These are phyloP conservation scores for Delichon dasypus DNA, from an alignment of 2,797 vertebrate genomes.

Conservation along the genomic window DNA sequence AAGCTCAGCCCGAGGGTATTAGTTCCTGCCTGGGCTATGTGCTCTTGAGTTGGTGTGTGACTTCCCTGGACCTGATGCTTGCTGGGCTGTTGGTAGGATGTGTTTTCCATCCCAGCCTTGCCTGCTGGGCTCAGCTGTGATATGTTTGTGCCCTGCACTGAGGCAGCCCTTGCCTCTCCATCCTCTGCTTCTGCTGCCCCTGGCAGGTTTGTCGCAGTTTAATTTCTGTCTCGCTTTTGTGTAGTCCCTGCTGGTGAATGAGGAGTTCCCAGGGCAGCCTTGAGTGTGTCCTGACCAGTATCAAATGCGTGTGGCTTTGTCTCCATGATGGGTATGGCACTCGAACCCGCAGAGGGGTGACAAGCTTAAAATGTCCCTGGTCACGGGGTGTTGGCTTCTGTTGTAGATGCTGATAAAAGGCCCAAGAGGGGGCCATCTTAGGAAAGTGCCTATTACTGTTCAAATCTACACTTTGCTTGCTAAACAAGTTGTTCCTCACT, in stretches of 20 bases:
- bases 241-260: not conserved
- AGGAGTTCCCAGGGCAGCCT: not conserved
- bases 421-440: no score
- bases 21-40: rapidly evolving
- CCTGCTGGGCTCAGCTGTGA: not conserved
- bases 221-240: not conserved
- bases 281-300: not conserved
- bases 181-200: not conserved
- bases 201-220: not conserved
- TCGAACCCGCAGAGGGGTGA: not conserved
- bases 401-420: not conserved
- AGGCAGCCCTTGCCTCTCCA: not conserved
- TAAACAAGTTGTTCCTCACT: not conserved
- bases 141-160: not conserved
- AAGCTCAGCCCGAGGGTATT: rapidly evolving
- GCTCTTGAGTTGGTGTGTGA: not conserved
- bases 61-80: not conserved
- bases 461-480: not conserved
- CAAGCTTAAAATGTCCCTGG: not conserved
- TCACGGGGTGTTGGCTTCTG: not conserved
- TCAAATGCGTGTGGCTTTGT: not conserved
- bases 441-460: not conserved
- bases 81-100: not conserved
- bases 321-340: rapidly evolving
- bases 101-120: not conserved